These are phyloP conservation scores for Prorops nasuta DNA, from an alignment of 1,140 invertebrate genomes.

Conservation along the genomic window DNA sequence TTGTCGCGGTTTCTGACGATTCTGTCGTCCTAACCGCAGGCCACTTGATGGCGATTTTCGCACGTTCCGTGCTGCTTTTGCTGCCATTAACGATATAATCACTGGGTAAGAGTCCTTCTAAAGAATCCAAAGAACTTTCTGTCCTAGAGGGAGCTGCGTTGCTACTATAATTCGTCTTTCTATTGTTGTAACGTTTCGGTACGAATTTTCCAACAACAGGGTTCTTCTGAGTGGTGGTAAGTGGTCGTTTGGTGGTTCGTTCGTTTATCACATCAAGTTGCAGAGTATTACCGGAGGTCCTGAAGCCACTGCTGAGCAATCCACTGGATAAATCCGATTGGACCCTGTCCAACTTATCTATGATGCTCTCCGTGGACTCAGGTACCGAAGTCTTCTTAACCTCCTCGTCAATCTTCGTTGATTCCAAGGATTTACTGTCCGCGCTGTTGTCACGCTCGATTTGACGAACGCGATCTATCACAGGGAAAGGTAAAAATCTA, in stretches of 20 bases:
- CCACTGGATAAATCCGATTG: conserved; percentile 79
- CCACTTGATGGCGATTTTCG: conserved; percentile 26
- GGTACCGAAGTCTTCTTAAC: conserved; percentile 38
- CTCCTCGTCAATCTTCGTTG: too few species aligned
- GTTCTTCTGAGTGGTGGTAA: conserved; percentile 42
- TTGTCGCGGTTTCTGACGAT: conserved; percentile 17
- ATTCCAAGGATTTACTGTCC: conserved; percentile 17
- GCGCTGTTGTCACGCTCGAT: conserved; percentile 22
- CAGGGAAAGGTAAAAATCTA: conserved; percentile 72
- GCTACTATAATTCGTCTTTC: conserved; percentile 3
- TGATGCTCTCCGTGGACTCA: conserved; percentile 76
- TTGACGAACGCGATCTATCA: conserved; percentile 69
- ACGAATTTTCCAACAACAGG: conserved; percentile 67
- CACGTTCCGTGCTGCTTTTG: not conserved
- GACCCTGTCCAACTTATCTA: conserved; percentile 78
- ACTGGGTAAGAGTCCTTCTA: conserved; percentile 27
- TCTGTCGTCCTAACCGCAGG: conserved; percentile 22
- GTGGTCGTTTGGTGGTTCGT: conserved; percentile 4
- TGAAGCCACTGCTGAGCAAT: conserved; percentile 65
- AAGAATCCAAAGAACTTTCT: conserved; percentile 26
- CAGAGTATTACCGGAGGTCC: conserved; percentile 44
- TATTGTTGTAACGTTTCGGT: conserved; percentile 57
- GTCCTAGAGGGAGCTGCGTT: too few species aligned
- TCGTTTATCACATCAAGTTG: conserved; percentile 42
- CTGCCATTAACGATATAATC: conserved; percentile 15